These are phyloP conservation scores for Drosophila mojavensis DNA, from an alignment of 1,140 invertebrate genomes.

Conservation along the genomic window DNA sequence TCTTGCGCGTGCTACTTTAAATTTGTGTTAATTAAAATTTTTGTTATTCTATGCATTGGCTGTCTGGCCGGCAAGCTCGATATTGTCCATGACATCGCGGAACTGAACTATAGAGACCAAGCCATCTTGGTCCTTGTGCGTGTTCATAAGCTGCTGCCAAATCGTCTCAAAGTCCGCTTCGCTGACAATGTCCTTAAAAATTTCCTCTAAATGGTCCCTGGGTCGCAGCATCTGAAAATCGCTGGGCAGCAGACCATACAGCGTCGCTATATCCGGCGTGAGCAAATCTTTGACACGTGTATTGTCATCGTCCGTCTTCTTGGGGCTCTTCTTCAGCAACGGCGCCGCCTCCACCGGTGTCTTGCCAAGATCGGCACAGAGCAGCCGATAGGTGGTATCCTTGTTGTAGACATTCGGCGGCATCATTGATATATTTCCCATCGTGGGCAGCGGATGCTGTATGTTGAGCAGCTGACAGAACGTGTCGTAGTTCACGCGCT, in stretches of 20 bases:
- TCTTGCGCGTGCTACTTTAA: not conserved
- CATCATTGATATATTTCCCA: slow-evolving; percentile 33
- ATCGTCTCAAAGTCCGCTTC: slow-evolving; percentile 44
- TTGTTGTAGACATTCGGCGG: slow-evolving; percentile 36
- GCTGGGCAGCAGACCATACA: slow-evolving; percentile 40
- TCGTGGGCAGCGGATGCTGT: slow-evolving; percentile 57
- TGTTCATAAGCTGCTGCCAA: slow-evolving; percentile 49
- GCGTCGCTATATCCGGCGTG: slow-evolving; percentile 35
- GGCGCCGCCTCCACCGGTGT: not conserved
- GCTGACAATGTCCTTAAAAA: slow-evolving; percentile 52
- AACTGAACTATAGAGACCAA: slow-evolving; percentile 51
- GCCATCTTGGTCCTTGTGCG: slow-evolving; percentile 15
- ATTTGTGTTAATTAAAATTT: not conserved
- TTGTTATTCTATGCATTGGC: not conserved
- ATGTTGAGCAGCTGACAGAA: slow-evolving; percentile 56
- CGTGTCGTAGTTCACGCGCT: slow-evolving; percentile 53
- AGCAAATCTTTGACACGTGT: slow-evolving; percentile 52
- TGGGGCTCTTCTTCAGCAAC: not conserved
- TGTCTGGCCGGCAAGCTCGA: slow-evolving; percentile 6
- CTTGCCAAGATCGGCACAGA: slow-evolving; percentile 60
- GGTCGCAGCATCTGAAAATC: slow-evolving; percentile 58
- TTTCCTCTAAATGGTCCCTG: slow-evolving; percentile 40
- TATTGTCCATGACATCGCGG: slow-evolving; percentile 44
- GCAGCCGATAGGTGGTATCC: slow-evolving; percentile 62
- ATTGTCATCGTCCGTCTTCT: slow-evolving; percentile 16